Evolutionary conservation across 2,797 vertebrate genomes (phyloP), one percentile per base, ranked within the genome.

Genomic region (Myoxocephalus aenaeus): DNA sequence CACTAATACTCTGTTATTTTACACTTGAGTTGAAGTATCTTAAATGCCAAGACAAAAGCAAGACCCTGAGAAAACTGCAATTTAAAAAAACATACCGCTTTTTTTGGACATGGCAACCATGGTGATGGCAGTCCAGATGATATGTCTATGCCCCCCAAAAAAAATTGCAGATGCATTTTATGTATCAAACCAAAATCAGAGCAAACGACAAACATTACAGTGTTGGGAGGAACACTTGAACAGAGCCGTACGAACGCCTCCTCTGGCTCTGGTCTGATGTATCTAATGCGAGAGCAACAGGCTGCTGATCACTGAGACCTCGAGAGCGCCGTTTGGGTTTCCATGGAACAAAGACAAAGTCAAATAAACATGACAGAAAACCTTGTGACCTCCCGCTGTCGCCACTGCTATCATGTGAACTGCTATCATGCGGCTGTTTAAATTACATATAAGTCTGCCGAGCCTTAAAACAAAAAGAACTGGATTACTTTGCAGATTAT

Each of bases 111-210:
- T n/a, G n/a, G n/a, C n/a, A n/a, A n/a, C n/a, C n/a, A n/a, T 92
- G 80, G 88, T 69, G 77, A 93, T 78, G 9, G 57, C 68, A 34
- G 50, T 57, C 73, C 69, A 87, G 84, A 86, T 76, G 50, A 70
- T 58, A 75, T 56, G 56, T 80, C 79, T 79, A 63, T 29, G 29
- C 29, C 2, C 66, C 66, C 61, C 79, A 84, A 88, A 87, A 81
- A 34, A 63, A 79, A 74, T 51, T 85, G 72, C 61, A 81, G 62
- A 83, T 79, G 68, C 56, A 87, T 70, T 57, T 59, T 70, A 73
- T 69, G 56, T 72, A 80, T 82, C 61, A 81, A 75, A 78, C 27
- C 22, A 73, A 82, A 85, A 80, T 75, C 61, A 65, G 25, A 68
- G 22, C n/a, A 58, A 57, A 56, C 6, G 25, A 25, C 14, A 70